Evolutionary conservation across 2,797 vertebrate species (phyloP).

Genomic region (Naso thynnoides): DNA sequence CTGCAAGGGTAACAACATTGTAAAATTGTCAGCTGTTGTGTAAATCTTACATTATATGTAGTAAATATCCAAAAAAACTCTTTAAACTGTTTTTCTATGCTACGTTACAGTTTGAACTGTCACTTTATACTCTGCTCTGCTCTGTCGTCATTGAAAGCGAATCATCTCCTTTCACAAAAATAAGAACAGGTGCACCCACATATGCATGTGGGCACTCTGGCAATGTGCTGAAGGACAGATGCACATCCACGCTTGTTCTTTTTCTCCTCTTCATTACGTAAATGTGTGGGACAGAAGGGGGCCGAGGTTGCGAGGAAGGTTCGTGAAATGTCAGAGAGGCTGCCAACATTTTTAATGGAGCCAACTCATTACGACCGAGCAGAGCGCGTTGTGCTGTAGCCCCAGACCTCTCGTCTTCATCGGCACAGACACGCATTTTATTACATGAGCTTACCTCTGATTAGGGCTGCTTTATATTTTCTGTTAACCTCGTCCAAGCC

Average conservation of each 20-base stretch:
- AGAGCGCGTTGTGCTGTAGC: slow-evolving; percentile 28
- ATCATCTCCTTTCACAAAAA: slow-evolving; percentile 32
- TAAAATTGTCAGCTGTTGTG: not conserved
- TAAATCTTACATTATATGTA: not conserved
- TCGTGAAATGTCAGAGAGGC: slow-evolving; percentile 76
- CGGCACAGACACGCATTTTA: slow-evolving; percentile 42
- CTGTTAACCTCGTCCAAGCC: slow-evolving; percentile 51
- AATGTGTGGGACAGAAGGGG: slow-evolving; percentile 67
- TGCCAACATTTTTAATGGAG: slow-evolving; percentile 57
- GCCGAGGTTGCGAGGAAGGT: slow-evolving; percentile 60
- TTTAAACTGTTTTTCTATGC: not conserved
- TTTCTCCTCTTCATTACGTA: slow-evolving; percentile 38
- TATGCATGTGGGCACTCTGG: slow-evolving; percentile 54
- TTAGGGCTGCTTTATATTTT: slow-evolving; percentile 52
- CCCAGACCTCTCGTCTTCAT: slow-evolving; percentile 29
- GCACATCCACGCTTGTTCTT: slow-evolving; percentile 20
- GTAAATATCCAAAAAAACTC: not conserved
- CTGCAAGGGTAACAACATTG: not conserved
- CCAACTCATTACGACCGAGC: slow-evolving; percentile 60
- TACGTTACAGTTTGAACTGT: not conserved
- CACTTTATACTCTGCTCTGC: slow-evolving; percentile 9
- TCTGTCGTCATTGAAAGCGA: slow-evolving; percentile 8
- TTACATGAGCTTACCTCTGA: slow-evolving; percentile 38
- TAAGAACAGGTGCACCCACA: slow-evolving; percentile 21
- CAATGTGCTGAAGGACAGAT: slow-evolving; percentile 49